Evolutionary conservation across 2,797 vertebrate species (phyloP).

Genomic region (Halcyon badia): DNA sequence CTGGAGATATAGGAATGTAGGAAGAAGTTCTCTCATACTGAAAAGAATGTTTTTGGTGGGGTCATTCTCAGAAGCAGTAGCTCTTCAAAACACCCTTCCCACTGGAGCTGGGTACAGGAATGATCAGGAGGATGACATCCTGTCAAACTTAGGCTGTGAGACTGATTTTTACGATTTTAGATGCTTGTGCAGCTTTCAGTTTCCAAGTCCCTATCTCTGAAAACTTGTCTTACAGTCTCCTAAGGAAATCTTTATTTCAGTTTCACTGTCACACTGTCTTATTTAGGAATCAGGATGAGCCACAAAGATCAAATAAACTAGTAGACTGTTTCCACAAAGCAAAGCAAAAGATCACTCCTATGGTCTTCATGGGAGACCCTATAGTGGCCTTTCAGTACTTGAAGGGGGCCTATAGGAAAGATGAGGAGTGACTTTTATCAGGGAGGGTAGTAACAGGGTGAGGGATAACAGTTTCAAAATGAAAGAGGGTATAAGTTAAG

Average conservation of each 20-base stretch:
- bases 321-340: neutral
- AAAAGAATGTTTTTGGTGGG: neutral
- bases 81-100: neutral
- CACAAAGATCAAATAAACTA: neutral
- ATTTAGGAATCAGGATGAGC: neutral
- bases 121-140: accelerated
- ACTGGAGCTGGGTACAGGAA: neutral
- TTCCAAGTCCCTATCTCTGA: neutral
- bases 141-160: neutral
- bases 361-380: neutral
- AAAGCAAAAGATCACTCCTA: neutral
- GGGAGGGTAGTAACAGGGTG: neutral
- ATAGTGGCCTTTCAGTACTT: neutral
- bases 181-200: neutral
- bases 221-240: neutral
- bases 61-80: neutral
- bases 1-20: neutral
- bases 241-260: neutral
- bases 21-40: neutral
- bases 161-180: neutral
- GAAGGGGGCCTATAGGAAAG: neutral
- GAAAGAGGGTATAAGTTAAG: neutral
- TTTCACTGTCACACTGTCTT: neutral
- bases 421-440: neutral
- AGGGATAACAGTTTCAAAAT: neutral